These are phyloP conservation scores for Sarcophilus harrisii DNA, from an alignment of 2,797 vertebrate species.

Conservation along the genomic window DNA sequence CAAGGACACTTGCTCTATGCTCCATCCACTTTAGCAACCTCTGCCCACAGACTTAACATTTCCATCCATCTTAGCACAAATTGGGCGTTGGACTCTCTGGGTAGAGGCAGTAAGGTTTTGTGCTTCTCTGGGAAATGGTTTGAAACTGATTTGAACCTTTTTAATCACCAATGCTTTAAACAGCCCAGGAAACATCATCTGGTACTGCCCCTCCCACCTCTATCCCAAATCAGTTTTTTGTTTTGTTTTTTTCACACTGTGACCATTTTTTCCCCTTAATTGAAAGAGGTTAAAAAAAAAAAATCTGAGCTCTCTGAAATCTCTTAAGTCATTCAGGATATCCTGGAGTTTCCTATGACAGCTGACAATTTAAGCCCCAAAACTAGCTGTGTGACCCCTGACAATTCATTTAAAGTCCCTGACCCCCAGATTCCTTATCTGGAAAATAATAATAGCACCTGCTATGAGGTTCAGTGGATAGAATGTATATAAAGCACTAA, in stretches of 20 bases:
- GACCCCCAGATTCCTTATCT: not conserved
- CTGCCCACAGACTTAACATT: not conserved
- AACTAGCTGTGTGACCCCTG: not conserved
- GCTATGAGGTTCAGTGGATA: not conserved
- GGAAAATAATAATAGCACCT: not conserved
- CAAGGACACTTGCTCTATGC: not conserved
- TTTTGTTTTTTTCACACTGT: not conserved
- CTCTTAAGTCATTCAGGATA: not conserved
- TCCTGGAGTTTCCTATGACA: not conserved
- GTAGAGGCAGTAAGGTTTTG: not conserved
- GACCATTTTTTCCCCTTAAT: not conserved
- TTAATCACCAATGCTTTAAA: not conserved
- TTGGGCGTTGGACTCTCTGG: not conserved
- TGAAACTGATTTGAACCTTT: not conserved
- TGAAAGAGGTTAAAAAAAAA: not conserved
- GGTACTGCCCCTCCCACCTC: not conserved
- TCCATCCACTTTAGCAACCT: not conserved
- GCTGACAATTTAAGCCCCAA: not conserved
- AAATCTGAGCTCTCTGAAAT: not conserved
- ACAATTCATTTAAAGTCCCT: not conserved
- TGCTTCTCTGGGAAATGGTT: not conserved
- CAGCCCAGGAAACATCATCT: not conserved
- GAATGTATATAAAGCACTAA: not conserved
- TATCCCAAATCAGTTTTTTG: not conserved
- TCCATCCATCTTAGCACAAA: constrained; percentile 5